phyloP scores from a whole-genome alignment of 2,888 invertebrate species.

The Rhamnusium bicolor region DNA sequence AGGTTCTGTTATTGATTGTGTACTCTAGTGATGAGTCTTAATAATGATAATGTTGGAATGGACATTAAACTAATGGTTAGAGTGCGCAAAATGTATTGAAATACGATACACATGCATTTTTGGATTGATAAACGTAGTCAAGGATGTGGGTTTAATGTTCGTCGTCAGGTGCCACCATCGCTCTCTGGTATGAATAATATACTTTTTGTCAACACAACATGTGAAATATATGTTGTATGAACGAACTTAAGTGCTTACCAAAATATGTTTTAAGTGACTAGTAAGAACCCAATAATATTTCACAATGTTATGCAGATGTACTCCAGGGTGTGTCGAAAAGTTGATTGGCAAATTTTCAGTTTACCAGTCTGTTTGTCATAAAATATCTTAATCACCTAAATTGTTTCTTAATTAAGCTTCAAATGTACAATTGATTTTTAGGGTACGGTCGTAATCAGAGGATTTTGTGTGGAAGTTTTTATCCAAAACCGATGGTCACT shows the following conservation, averaged over 20 bases:
- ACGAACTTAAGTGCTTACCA: not conserved
- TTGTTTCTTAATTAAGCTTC: too few species aligned
- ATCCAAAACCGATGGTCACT: conserved; percentile 76
- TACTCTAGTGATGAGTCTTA: not conserved
- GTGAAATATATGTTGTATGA: not conserved
- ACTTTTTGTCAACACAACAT: conserved; percentile 12
- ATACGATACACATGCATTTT: conserved; percentile 80
- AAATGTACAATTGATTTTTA: too few species aligned
- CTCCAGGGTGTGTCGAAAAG: not conserved
- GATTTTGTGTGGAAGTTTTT: conserved; percentile 59
- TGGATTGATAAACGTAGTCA: conserved; percentile 90
- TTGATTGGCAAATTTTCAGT: not conserved
- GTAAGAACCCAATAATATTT: not conserved
- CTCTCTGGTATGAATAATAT: conserved; percentile 71
- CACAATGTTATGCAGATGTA: not conserved
- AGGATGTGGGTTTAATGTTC: conserved; percentile 82
- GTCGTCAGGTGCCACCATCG: conserved; percentile 80
- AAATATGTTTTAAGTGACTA: not conserved
- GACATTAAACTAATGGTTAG: not conserved
- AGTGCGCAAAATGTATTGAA: not conserved
- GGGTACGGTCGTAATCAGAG: conserved; percentile 61
- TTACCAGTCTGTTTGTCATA: too few species aligned
- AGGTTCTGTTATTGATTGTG: conserved; percentile 14
- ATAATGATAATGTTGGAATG: not conserved
- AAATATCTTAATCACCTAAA: too few species aligned